These are phyloP conservation scores for Glareola pratincola DNA, from an alignment of 2,113 vertebrate species.

Conservation along the genomic window DNA sequence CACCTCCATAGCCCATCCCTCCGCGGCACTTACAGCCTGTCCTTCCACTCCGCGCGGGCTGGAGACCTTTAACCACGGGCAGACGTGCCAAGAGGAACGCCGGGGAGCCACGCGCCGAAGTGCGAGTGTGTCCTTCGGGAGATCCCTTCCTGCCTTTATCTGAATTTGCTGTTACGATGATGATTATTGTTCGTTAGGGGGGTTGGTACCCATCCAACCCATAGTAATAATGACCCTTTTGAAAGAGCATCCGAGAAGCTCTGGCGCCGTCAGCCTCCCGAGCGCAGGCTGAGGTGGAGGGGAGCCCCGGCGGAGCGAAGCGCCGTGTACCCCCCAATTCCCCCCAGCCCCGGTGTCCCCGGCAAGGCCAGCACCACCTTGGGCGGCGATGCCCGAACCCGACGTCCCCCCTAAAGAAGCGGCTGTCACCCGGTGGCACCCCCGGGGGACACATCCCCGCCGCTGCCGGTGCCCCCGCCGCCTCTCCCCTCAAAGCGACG, in stretches of 20 bases:
- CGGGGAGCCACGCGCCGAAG: not conserved
- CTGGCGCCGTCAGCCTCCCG: fast-evolving
- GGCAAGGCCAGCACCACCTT: not conserved
- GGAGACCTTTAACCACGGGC: not conserved
- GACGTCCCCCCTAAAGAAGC: not conserved
- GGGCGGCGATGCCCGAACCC: not conserved
- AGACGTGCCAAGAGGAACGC: not conserved
- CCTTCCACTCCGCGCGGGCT: not conserved
- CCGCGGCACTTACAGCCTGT: not conserved
- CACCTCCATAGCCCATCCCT: not conserved
- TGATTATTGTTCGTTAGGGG: too few species aligned
- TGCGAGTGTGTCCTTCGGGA: not conserved
- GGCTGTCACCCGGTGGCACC: not conserved
- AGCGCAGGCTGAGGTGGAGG: fast-evolving
- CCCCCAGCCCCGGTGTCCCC: not conserved
- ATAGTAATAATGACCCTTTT: fast-evolving
- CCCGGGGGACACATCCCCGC: not conserved
- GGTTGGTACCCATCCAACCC: not conserved
- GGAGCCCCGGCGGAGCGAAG: not conserved
- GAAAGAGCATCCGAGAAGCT: not conserved
- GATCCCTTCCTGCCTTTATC: not conserved
- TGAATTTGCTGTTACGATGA: not conserved
- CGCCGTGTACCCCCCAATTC: fast-evolving
- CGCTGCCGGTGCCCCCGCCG: not conserved
- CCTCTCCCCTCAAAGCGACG: not conserved